A percentile compares a stretch with the other conserved stretches of the same genome.
These are phyloP conservation scores for Furnarius figulus DNA, from an alignment of 2,113 vertebrate species.

Conservation along the genomic window DNA sequence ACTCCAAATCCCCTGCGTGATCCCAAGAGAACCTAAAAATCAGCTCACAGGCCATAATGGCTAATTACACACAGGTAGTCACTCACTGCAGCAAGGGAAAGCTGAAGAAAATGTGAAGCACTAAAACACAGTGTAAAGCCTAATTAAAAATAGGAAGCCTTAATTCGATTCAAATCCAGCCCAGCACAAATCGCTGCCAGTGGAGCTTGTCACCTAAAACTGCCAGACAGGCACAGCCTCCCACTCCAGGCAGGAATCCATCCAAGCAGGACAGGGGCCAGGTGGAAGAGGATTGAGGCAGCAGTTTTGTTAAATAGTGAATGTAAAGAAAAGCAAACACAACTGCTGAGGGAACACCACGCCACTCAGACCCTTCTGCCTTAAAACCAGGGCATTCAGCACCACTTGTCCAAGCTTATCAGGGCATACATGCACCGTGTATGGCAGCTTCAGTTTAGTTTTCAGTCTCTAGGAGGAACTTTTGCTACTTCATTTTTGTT, in stretches of 20 bases:
- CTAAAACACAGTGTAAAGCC: not conserved
- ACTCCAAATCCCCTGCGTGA: not conserved
- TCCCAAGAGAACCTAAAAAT: not conserved
- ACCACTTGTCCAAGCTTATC: not conserved
- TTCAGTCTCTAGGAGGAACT: not conserved
- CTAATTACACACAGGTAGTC: not conserved
- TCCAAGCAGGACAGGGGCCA: slow-evolving; percentile 14
- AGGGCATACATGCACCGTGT: not conserved
- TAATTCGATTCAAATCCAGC: not conserved
- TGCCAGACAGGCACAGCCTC: not conserved
- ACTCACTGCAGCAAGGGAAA: not conserved
- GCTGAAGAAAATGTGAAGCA: not conserved
- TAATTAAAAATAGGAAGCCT: not conserved
- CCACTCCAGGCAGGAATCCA: not conserved
- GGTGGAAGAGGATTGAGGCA: not conserved
- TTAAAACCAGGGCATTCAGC: not conserved
- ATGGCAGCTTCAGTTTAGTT: not conserved
- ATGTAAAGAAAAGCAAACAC: not conserved
- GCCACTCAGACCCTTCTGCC: not conserved
- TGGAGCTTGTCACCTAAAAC: not conserved
- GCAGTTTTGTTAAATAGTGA: not conserved
- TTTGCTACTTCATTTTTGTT: not conserved
- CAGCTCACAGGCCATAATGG: not conserved
- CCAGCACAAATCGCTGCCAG: not conserved
- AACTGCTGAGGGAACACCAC: not conserved